Evolutionary conservation across 1,140 invertebrate species (phyloP), one percentile per base, ranked within the genome.

Genomic region (Mya arenaria): DNA sequence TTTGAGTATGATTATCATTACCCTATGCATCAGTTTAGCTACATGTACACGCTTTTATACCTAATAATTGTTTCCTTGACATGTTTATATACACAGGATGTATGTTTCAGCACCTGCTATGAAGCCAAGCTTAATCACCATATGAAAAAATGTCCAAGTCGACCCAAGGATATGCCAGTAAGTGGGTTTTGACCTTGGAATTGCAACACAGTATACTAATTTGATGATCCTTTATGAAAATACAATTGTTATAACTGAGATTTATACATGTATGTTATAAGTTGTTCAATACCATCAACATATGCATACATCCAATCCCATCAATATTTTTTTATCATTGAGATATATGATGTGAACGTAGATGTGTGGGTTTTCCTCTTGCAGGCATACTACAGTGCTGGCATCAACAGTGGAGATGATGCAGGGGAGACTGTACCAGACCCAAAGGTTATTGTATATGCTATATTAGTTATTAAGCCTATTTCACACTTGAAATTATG

Each of bases 331-430:
- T 8, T 6, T 6, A 34, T 17, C 6, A 30, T 65, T 65, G 13
- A 65, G 28, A 13, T 25, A 60, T 17, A 8, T 10, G 23, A 60
- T 13, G 23, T 17, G 13, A 13, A 60, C 15, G 13, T 25, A 60
- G 8, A 60, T 8, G 6, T 32, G 28, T 36, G 6, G 13, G 13
- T 17, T 65, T 36, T 13, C 19, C 23, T 39, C 10, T 69, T 69
- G 13, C 69, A 82, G 79, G 23, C 79, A 23, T 82, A 84, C 32
- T 86, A 86, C 63, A 36, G 71, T 23, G 62, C 79, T 58, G 81
- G 85, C 6, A 84, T 89, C 25, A 89, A 89, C 56, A 66, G 83
- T 13, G 86, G 86, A 55, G 71, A 74, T 63, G 65, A 77, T 68
- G 83, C 58, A 32, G 82, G 83, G 63, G 79, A 84, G 25, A n/a